Evolutionary conservation across 2,888 invertebrate genomes (phyloP), one percentile per base, ranked within the genome.

Genomic region (Ametastegia equiseti): DNA sequence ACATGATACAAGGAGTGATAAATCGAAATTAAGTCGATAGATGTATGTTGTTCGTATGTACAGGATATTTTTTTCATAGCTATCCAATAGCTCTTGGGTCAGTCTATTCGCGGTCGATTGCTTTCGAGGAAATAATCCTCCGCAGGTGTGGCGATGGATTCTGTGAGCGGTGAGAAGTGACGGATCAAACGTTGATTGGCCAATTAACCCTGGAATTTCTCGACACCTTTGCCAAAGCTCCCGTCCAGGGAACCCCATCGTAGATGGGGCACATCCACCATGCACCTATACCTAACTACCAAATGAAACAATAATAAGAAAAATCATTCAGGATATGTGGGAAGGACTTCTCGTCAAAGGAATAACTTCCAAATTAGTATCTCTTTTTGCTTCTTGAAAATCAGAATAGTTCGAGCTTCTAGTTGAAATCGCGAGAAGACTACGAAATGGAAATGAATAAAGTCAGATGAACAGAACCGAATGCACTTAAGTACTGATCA

Each of bases 81-180:
- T n/a, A n/a, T n/a, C n/a, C n/a, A n/a, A n/a, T n/a, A n/a, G n/a
- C n/a, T n/a, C n/a, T n/a, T n/a, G n/a, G 47, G 5, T 13, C 47
- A 4, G 45, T 47, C n/a, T 71, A 7, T 75, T 57, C 54, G 75
- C 75, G 75, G 54, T 78, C 78, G 57, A 78, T 78, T 60, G 78
- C 78, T 42, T 78, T 60, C 78, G 60, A 78, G 60, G 60, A 78
- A 78, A 60, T 78, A 60, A 75, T 45, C 23, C 36, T 47, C 36
- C 11, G 19, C 19, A 65, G 45, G 81, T 73, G 69, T 57, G 71
- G 71, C 23, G n/a, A n/a, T n/a, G 63, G 39, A 36, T 82, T 77
- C 86, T 86, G 30, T 36, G 39, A 57, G 78, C 78, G 78, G 78
- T 78, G 78, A 78, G 60, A 78, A 78, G 60, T 78, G 60, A 78